phyloP scores from a whole-genome alignment of 2,888 invertebrate genomes.

The Synergus laeviventris region DNA sequence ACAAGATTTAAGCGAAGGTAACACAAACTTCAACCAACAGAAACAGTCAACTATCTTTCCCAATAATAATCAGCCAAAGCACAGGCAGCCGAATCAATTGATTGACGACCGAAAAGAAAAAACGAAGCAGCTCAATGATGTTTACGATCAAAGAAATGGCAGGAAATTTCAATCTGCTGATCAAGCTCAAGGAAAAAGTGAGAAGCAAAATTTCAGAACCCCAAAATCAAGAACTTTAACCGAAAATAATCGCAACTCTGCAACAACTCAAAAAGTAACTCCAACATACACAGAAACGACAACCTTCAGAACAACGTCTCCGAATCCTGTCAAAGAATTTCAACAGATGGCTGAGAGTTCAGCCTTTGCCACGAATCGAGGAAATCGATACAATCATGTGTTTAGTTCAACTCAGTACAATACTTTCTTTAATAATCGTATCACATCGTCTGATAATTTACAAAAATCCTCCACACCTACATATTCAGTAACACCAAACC shows the following conservation, averaged over 20 bases:
- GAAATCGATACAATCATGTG: constrained; percentile 65
- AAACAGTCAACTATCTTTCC: constrained; percentile 48
- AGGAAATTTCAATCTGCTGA: constrained; percentile 41
- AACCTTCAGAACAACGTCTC: constrained; percentile 75
- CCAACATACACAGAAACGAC: constrained; percentile 70
- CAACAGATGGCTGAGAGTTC: constrained; percentile 87
- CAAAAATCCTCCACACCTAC: constrained; percentile 48
- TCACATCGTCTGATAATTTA: constrained; percentile 47
- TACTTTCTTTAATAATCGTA: constrained; percentile 57
- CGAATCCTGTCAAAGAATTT: constrained; percentile 79
- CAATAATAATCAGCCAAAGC: constrained; percentile 57
- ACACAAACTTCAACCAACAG: constrained; percentile 51
- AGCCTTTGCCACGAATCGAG: constrained; percentile 81
- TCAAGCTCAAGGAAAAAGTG: constrained; percentile 55
- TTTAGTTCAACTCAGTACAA: constrained; percentile 66
- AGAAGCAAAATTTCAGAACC: constrained; percentile 57
- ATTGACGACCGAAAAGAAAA: constrained; percentile 55
- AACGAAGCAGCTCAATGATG: constrained; percentile 56
- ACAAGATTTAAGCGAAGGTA: constrained; percentile 45
- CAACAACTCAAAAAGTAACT: constrained; percentile 61
- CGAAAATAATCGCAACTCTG: constrained; percentile 54
- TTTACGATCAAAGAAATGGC: constrained; percentile 53
- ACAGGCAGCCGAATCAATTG: constrained; percentile 60
- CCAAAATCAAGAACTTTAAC: constrained; percentile 59
- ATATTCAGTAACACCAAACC: constrained; percentile 20